A percentile compares a stretch with the other conserved stretches of the same genome.
phyloP scores from a whole-genome alignment of 2,113 vertebrate species.

The Mesembrinibis cayennensis region DNA sequence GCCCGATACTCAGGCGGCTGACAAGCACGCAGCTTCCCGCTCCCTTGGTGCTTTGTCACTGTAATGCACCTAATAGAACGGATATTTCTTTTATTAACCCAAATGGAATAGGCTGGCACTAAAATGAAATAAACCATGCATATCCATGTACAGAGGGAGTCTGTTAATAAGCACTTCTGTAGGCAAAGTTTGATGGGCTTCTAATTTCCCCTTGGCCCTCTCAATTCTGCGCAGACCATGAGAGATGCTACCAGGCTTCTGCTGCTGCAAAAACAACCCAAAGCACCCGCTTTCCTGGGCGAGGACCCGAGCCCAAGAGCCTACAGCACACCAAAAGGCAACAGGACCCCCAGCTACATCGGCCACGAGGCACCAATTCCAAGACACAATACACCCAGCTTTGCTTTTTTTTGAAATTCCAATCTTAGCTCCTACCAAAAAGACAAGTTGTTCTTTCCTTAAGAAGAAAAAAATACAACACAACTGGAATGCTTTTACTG shows the following conservation, averaged over 20 bases:
- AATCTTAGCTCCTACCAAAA: background rate
- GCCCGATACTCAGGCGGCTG: conserved; percentile 15
- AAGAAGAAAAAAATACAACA: background rate
- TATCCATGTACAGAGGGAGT: background rate
- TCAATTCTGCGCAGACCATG: rapidly evolving
- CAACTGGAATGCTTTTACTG: background rate
- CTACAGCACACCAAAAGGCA: rapidly evolving
- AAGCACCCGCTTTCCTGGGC: rapidly evolving
- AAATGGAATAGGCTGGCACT: conserved; percentile 22
- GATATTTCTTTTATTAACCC: conserved; percentile 50
- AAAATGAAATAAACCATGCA: background rate
- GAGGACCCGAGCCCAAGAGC: background rate
- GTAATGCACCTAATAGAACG: conserved; percentile 70
- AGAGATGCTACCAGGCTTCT: background rate
- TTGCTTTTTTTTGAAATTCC: background rate
- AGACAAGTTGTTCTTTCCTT: too few relatives aligned
- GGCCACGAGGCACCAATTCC: rapidly evolving
- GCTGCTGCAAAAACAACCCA: background rate
- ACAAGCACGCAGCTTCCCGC: conserved; percentile 73
- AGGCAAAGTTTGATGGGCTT: conserved; percentile 4
- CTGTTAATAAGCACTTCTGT: background rate
- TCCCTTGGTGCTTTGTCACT: conserved; percentile 24
- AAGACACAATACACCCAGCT: background rate
- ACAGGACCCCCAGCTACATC: background rate
- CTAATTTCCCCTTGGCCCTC: background rate